Percentiles rank a stretch among this genome's conserved stretches.
These are phyloP conservation scores for Syncerus caffer DNA, from an alignment of 2,797 vertebrate species.

Conservation along the genomic window DNA sequence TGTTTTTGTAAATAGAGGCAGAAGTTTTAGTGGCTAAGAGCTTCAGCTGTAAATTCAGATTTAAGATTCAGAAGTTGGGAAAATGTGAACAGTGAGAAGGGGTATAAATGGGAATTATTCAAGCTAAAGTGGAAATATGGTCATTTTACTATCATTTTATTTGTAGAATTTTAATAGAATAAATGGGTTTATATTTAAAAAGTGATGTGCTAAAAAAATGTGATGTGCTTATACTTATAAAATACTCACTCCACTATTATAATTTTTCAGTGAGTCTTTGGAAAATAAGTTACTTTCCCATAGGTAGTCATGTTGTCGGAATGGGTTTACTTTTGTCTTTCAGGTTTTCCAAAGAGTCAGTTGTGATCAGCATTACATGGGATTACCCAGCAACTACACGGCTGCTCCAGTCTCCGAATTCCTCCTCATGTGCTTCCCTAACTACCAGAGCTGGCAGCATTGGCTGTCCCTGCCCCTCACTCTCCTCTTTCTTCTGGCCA, in stretches of 20 bases:
- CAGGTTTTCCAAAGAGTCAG: not conserved
- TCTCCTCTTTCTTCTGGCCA: slow-evolving; percentile 56
- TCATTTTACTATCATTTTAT: not conserved
- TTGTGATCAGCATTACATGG: not conserved
- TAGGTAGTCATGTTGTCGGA: not conserved
- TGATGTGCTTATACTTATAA: not conserved
- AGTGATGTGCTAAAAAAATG: not conserved
- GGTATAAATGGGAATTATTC: not conserved
- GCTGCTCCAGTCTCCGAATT: not conserved
- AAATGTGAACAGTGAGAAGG: not conserved
- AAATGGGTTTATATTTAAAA: not conserved
- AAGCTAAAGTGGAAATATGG: not conserved
- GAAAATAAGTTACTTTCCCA: not conserved
- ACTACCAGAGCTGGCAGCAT: slow-evolving; percentile 31
- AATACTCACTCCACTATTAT: not conserved
- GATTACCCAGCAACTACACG: not conserved
- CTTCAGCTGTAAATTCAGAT: not conserved
- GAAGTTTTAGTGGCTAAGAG: not conserved
- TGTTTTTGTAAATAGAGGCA: not conserved
- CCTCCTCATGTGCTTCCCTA: slow-evolving; percentile 39
- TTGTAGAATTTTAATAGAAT: not conserved
- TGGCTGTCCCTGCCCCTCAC: slow-evolving; percentile 31
- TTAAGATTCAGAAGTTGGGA: not conserved
- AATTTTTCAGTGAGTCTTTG: not conserved
- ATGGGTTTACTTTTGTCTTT: not conserved